Percentiles rank a stretch among this genome's conserved stretches.
phyloP scores from a whole-genome alignment of 1,140 invertebrate genomes.

The Ceratina australensis region DNA sequence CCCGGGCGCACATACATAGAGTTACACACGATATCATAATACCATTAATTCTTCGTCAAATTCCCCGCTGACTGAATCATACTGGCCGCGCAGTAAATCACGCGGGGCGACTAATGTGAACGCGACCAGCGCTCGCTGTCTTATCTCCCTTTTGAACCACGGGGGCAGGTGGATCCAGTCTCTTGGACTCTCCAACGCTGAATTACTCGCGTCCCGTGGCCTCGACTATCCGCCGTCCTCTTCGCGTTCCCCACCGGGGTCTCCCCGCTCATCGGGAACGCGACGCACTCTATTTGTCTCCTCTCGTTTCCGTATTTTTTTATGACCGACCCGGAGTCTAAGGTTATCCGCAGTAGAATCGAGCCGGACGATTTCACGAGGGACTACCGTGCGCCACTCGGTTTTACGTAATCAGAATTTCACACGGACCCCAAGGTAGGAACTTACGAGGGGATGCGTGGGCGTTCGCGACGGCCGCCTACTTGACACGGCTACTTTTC shows the following conservation, averaged over 20 bases:
- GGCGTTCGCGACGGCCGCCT: not conserved
- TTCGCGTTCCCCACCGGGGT: not conserved
- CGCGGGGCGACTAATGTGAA: constrained; percentile 77
- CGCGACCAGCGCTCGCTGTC: constrained; percentile 69
- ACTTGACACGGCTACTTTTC: not conserved
- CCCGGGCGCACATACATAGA: constrained; percentile 77
- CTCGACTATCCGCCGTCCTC: not conserved
- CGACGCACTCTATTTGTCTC: constrained; percentile 40
- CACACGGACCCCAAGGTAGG: not conserved
- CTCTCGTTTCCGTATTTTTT: constrained; percentile 62
- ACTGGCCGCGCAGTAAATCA: constrained; percentile 79
- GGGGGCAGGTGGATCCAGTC: constrained; percentile 74
- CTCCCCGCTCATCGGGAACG: not conserved
- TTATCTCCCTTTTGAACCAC: constrained; percentile 72
- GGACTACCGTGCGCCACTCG: not conserved
- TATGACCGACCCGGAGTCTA: constrained; percentile 6
- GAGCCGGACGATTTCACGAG: constrained; percentile 24
- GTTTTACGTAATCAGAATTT: constrained; percentile 34
- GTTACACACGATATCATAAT: constrained; percentile 81
- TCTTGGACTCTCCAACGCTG: constrained; percentile 41
- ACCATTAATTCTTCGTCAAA: constrained; percentile 81
- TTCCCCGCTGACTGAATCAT: constrained; percentile 80
- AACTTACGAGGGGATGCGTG: not conserved
- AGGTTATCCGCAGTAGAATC: constrained; percentile 28
- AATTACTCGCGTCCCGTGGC: constrained; percentile 52